Evolutionary conservation across 2,113 vertebrate genomes (phyloP).

Genomic region (Herpetotheres cachinnans): DNA sequence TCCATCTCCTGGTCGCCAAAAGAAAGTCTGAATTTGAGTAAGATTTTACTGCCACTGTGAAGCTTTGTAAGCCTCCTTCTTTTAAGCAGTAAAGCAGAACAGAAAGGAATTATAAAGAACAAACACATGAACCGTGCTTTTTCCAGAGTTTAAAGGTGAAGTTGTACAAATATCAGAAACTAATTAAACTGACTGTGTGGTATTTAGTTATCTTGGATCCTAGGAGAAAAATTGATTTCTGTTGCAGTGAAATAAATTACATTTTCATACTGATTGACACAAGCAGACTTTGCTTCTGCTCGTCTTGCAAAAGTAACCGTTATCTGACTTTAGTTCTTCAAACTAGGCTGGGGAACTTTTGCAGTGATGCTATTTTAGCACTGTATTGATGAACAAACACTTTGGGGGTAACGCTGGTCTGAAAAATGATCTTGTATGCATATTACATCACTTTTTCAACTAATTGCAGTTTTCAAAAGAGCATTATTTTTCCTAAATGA

Average conservation of each 20-base stretch:
- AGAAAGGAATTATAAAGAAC: conserved; percentile 35
- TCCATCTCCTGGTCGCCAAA: background rate
- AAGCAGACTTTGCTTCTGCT: conserved; percentile 47
- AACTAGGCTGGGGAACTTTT: background rate
- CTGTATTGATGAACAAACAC: conserved; percentile 49
- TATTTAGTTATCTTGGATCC: conserved; percentile 67
- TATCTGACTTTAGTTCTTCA: background rate
- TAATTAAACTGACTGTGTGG: conserved; percentile 72
- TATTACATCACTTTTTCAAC: background rate
- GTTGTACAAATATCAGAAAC: conserved; percentile 70
- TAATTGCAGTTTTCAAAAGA: background rate
- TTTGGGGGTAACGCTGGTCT: background rate
- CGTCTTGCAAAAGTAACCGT: conserved; percentile 1
- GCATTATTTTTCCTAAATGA: background rate
- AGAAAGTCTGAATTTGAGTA: background rate
- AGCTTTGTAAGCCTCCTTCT: background rate
- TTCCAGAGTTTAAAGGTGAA: conserved; percentile 64
- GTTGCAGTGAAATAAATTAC: conserved; percentile 70
- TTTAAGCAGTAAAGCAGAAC: background rate
- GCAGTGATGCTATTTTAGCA: conserved; percentile 35
- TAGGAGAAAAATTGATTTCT: conserved; percentile 67
- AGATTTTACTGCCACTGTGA: background rate
- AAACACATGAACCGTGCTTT: conserved; percentile 36
- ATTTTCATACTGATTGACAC: conserved; percentile 73
- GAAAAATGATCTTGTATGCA: background rate